Conservation (phyloP, 2,113 vertebrate species). For the Chloroceryle aenea region DNA sequence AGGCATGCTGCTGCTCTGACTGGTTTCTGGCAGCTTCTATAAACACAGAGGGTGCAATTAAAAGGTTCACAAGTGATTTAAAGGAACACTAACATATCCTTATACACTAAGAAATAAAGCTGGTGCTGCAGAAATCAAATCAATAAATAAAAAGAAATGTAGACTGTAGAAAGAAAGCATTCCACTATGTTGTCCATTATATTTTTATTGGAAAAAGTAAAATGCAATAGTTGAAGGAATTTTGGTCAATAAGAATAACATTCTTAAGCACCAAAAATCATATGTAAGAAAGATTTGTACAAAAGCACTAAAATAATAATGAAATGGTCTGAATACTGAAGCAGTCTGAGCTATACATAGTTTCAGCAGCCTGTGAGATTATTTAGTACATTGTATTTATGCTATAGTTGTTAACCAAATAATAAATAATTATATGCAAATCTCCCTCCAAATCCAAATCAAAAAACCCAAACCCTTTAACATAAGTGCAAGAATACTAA, state of each 20-base stretch:
- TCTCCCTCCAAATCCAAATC: not conserved
- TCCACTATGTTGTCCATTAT: not conserved
- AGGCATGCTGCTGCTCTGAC: not conserved
- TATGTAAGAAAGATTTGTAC: not conserved
- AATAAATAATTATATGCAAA: not conserved
- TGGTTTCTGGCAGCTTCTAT: not conserved
- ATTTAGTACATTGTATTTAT: not conserved
- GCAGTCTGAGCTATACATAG: not conserved
- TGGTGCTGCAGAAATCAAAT: not conserved
- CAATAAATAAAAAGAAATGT: not conserved
- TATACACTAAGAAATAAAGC: not conserved
- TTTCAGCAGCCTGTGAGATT: not conserved
- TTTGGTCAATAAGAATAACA: not conserved
- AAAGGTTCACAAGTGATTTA: not conserved
- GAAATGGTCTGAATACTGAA: not conserved
- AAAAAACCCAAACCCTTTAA: not conserved
- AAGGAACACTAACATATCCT: not conserved
- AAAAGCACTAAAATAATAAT: not conserved
- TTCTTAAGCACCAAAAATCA: not conserved
- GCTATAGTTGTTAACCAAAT: not conserved
- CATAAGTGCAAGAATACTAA: not conserved
- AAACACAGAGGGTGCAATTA: not conserved
- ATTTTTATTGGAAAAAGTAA: not conserved
- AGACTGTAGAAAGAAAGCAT: not conserved
- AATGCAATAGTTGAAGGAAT: not conserved